phyloP scores from a whole-genome alignment of 2,113 vertebrate species.

The Trichechus manatus region DNA sequence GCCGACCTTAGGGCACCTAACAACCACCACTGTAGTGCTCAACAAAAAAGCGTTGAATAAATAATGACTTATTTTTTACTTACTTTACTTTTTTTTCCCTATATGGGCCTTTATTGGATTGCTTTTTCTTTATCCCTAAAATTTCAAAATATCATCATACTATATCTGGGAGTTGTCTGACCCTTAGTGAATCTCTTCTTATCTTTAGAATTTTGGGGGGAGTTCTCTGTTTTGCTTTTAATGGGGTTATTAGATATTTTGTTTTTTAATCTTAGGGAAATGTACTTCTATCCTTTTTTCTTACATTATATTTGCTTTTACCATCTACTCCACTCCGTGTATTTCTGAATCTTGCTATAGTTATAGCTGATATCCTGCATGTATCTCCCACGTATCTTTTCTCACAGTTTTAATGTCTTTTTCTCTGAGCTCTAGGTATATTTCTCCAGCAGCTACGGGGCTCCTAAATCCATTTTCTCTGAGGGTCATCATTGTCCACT shows the following conservation, averaged over 20 bases:
- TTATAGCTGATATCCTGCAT: background rate
- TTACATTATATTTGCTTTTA: background rate
- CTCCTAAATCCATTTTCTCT: conserved; percentile 61
- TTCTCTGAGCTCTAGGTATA: conserved; percentile 33
- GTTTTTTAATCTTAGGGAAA: conserved; percentile 4
- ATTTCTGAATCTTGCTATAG: background rate
- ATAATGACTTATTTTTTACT: background rate
- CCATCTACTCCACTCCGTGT: background rate
- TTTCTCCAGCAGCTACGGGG: background rate
- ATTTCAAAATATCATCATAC: background rate
- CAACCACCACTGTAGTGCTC: no score
- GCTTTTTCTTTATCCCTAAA: background rate
- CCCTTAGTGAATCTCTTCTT: background rate
- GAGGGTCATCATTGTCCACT: background rate
- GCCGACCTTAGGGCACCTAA: no score
- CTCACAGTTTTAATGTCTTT: conserved; percentile 16
- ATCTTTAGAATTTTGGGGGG: background rate
- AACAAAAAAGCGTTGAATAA: no score
- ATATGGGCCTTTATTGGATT: background rate
- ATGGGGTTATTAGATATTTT: background rate
- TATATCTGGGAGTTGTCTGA: background rate
- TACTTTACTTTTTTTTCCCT: background rate
- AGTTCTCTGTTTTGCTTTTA: background rate
- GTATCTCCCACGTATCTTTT: background rate
- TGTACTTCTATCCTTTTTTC: background rate